These are phyloP conservation scores for Notospermus geniculatus DNA, from an alignment of 1,140 invertebrate genomes.

Conservation along the genomic window DNA sequence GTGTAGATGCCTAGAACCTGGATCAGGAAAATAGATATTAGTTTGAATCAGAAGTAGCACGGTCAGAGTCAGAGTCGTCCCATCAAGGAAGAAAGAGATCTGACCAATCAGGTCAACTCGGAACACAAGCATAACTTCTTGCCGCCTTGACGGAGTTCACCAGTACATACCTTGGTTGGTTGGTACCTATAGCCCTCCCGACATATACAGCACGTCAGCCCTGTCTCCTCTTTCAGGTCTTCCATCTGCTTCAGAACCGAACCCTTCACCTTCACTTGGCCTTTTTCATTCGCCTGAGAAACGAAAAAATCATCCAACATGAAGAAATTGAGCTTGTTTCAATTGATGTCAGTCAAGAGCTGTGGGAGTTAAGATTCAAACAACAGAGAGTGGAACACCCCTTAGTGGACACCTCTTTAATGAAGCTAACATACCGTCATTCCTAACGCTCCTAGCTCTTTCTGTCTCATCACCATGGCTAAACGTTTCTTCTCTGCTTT, in stretches of 20 bases:
- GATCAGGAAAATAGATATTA: constrained; percentile 2
- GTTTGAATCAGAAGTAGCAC: too few species aligned
- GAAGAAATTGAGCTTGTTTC: too few species aligned
- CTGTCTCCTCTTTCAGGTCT: constrained; percentile 91
- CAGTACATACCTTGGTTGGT: constrained; percentile 52
- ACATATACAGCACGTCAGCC: constrained; percentile 96
- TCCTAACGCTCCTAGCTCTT: constrained; percentile 89
- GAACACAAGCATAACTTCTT: too few species aligned
- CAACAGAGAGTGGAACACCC: too few species aligned
- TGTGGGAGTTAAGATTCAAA: too few species aligned
- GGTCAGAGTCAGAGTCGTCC: too few species aligned
- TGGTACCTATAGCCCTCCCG: constrained; percentile 92
- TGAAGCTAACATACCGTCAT: constrained; percentile 79
- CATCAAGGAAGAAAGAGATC: too few species aligned
- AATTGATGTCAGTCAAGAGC: too few species aligned
- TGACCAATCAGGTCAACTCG: too few species aligned
- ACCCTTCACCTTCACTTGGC: constrained; percentile 79
- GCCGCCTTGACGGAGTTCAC: too few species aligned
- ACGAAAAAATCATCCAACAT: too few species aligned
- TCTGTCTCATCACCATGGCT: constrained; percentile 96
- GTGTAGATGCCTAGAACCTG: constrained; percentile 86
- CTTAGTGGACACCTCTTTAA: too few species aligned
- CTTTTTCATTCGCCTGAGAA: constrained; percentile 53
- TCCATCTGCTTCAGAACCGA: constrained; percentile 88
- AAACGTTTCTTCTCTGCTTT: constrained; percentile 90